Evolutionary conservation across 2,888 invertebrate species (phyloP), one percentile per base, ranked within the genome.

Genomic region (Ellobium chinense): DNA sequence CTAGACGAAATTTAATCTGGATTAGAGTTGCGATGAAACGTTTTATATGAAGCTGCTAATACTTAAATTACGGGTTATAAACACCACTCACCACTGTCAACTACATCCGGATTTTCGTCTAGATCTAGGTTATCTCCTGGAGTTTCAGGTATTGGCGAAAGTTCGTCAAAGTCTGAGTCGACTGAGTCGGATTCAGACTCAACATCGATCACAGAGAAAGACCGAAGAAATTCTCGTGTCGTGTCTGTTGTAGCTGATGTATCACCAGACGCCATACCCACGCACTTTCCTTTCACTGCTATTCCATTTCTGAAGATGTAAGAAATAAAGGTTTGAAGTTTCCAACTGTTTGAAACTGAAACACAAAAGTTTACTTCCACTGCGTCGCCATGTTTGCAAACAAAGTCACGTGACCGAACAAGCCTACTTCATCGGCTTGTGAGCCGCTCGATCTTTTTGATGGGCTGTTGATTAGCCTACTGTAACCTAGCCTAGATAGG

Each of bases 151-250:
- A 80, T 80, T 1, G 80, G 80, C 21, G 75, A 36, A 2, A 80
- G 75, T 63, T 80, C 80, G 27, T 73, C 80, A 21, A 36, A 80
- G 68, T 80, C 80, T 18, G 80, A 80, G 21, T 80, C 80, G 7
- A n/a, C 80, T 18, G 80, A 80, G 66, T 65, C 76, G 2, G 76
- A 54, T 2, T 80, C 80, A 39, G 78, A 79, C 7, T 80, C 80
- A n/a, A 60, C 75, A 62, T 58, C 80, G 24, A 75, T 75, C 24
- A 75, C 74, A 46, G 80, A 80, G 75, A 80, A 80, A 14, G 75
- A 75, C 12, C 80, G 29, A 29, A 80, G 60, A 74, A 75, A 80
- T 5, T 80, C 80, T 18, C 62, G 39, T 34, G 75, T 80, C 18
- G 80, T 80, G 39, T 80, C 63, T 34, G 62, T 36, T 9, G 63